Conservation (phyloP, 2,888 invertebrate genomes). For the Xylophagus ater region DNA sequence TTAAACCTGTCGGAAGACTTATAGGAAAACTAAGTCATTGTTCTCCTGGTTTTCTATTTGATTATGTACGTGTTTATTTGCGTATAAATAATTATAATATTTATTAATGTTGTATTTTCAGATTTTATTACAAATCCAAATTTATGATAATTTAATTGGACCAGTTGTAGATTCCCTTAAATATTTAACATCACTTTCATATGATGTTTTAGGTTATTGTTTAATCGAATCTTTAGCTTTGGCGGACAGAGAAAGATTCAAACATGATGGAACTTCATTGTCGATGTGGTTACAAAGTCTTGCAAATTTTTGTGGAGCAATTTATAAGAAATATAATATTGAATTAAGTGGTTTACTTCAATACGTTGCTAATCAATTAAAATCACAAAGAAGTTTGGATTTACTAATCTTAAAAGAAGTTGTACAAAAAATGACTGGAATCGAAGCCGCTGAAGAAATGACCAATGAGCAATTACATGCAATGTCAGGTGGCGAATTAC, state of each 20-base stretch:
- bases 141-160: conserved; percentile 86
- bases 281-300: conserved; percentile 91
- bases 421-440: conserved; percentile 98
- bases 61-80: conserved; percentile 56
- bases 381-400: conserved; percentile 88
- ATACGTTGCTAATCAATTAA: conserved; percentile 94
- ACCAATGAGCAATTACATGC: conserved; percentile 94
- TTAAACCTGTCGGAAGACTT: conserved; percentile 89
- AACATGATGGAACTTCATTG: conserved; percentile 82
- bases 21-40: conserved; percentile 96
- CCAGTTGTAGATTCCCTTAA: conserved; percentile 97
- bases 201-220: conserved; percentile 93
- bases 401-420: conserved; percentile 90
- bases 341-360: conserved; percentile 92
- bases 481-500: conserved; percentile 91
- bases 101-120: conserved; percentile 31
- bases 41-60: conserved; percentile 90
- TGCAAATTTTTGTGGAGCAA: conserved; percentile 89
- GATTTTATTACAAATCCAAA: conserved; percentile 71
- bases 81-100: conserved; percentile 10
- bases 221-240: conserved; percentile 83
- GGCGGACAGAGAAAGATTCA: conserved; percentile 64
- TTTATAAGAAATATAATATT: conserved; percentile 94
- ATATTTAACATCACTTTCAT: conserved; percentile 87
- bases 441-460: conserved; percentile 93